A percentile compares a stretch with the other conserved stretches of the same genome.
phyloP scores from a whole-genome alignment of 2,113 vertebrate genomes.

The Sylvia atricapilla region DNA sequence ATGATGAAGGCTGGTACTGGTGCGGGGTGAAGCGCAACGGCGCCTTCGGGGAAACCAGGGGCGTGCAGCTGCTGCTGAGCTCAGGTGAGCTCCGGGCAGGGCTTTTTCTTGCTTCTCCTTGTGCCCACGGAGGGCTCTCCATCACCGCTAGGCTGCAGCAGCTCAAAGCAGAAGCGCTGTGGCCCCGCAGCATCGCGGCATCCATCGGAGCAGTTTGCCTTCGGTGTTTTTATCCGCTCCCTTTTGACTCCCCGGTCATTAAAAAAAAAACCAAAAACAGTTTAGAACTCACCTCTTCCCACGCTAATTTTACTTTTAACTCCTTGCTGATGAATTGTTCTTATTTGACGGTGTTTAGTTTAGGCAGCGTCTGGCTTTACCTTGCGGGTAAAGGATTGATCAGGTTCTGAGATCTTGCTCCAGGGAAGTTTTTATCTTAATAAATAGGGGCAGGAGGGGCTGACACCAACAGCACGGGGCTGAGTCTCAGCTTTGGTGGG shows the following conservation, averaged over 20 bases:
- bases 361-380: not conserved
- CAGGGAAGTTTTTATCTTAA: not conserved
- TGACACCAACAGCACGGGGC: not conserved
- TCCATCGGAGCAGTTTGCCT: fast-evolving
- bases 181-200: not conserved
- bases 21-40: constrained; percentile 61
- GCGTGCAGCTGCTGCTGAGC: constrained; percentile 26
- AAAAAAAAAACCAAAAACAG: not conserved
- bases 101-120: no score
- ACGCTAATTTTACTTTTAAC: fast-evolving
- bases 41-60: constrained; percentile 9
- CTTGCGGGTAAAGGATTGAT: not conserved
- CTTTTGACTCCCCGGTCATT: not conserved
- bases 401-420: not conserved
- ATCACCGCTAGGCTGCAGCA: constrained; percentile 28
- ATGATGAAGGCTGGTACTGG: constrained; percentile 76
- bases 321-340: no score
- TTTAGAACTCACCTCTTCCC: not conserved
- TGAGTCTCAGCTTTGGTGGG: not conserved
- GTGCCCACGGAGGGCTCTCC: not conserved
- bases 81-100: not conserved
- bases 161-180: not conserved
- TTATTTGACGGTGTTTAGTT: not conserved
- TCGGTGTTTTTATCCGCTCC: fast-evolving
- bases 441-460: not conserved